A percentile compares a stretch with the other conserved stretches of the same genome.
Conservation (phyloP, 2,888 invertebrate genomes). For the Arrhopalites spinosus region DNA sequence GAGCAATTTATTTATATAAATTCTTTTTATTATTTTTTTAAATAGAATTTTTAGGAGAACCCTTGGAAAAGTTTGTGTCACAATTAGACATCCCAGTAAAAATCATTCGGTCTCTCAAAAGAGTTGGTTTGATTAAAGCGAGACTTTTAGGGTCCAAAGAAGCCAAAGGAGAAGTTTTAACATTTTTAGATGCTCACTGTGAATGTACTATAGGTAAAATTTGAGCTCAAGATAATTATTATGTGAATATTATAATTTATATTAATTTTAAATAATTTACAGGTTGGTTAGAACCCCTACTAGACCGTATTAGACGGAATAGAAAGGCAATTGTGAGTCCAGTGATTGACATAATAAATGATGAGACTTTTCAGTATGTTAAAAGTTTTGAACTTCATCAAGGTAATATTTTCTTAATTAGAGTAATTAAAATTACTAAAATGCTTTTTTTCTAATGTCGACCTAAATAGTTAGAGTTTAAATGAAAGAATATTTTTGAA, state of each 20-base stretch:
- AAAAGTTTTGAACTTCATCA: conserved; percentile 94
- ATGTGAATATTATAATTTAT: neutral
- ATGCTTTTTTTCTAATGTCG: too few species aligned
- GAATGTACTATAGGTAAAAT: conserved; percentile 77
- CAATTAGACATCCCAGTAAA: conserved; percentile 67
- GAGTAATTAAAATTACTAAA: neutral
- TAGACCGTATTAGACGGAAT: conserved; percentile 69
- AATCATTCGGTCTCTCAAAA: conserved; percentile 68
- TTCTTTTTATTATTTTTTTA: conserved; percentile 41
- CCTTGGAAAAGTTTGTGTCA: conserved; percentile 71
- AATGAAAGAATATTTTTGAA: too few species aligned
- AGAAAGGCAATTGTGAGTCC: conserved; percentile 75
- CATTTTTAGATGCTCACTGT: conserved; percentile 92
- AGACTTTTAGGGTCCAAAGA: conserved; percentile 75
- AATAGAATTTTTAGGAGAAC: conserved; percentile 67
- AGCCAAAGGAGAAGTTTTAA: conserved; percentile 76
- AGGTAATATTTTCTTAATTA: conserved; percentile 64
- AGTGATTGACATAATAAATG: conserved; percentile 91
- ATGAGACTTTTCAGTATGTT: conserved; percentile 93
- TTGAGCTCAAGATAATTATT: neutral
- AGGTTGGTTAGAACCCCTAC: conserved; percentile 79
- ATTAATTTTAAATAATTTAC: conserved; percentile 34
- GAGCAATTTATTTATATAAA: neutral
- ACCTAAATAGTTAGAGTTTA: too few species aligned
- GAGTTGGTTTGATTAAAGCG: conserved; percentile 82